Percentiles rank a stretch among this genome's conserved stretches.
These are phyloP conservation scores for Rhinolophus sinicus DNA, from an alignment of 2,113 vertebrate species.

Conservation along the genomic window DNA sequence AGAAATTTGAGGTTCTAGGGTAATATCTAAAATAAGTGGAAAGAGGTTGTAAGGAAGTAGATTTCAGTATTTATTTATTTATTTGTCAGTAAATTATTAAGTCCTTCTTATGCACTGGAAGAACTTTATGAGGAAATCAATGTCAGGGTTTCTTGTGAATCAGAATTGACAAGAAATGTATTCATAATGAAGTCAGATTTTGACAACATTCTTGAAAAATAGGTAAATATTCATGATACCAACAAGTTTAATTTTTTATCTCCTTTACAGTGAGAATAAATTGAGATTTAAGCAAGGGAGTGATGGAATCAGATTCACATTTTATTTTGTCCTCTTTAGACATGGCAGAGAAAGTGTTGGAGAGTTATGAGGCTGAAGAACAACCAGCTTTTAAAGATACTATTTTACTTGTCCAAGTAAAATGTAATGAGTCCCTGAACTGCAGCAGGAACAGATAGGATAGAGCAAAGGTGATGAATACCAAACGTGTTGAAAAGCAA, in stretches of 20 bases:
- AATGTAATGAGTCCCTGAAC: not conserved
- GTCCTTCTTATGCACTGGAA: not conserved
- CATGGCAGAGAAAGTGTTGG: not conserved
- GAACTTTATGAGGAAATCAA: not conserved
- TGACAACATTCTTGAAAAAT: not conserved
- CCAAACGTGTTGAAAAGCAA: not conserved
- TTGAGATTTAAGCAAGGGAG: not conserved
- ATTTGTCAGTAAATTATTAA: not conserved
- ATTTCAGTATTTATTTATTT: not conserved
- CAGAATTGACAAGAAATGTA: not conserved
- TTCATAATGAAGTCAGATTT: not conserved
- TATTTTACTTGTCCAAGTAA: not conserved
- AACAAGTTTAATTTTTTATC: not conserved
- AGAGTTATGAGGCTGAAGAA: not conserved
- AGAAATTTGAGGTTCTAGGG: not conserved
- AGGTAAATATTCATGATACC: not conserved
- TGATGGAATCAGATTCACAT: not conserved
- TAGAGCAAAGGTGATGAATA: not conserved
- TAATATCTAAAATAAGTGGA: not conserved
- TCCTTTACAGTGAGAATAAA: not conserved
- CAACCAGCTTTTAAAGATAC: not conserved
- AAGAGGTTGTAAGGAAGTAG: not conserved
- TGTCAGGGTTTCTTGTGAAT: not conserved
- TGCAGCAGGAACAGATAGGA: not conserved
- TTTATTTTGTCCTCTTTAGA: not conserved